phyloP scores from a whole-genome alignment of 2,888 invertebrate species.

The Lagria hirta region DNA sequence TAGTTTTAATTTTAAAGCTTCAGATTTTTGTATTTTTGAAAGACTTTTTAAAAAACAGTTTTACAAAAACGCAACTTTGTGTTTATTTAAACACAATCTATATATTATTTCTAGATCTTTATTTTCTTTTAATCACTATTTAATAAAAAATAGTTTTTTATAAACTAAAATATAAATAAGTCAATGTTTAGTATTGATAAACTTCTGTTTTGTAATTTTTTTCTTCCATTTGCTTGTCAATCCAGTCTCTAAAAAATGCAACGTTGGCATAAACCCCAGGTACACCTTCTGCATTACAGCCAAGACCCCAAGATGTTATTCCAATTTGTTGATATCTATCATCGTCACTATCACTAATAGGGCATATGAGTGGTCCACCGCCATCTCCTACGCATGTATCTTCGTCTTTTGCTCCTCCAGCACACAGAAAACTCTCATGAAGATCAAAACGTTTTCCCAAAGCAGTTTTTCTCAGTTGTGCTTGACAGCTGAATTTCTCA shows the following conservation, averaged over 20 bases:
- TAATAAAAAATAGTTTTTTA: constrained; percentile 9
- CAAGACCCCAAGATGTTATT: constrained; percentile 83
- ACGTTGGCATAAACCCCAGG: constrained; percentile 79
- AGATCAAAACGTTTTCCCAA: constrained; percentile 66
- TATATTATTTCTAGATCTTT: too few relatives aligned
- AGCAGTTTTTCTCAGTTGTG: constrained; percentile 62
- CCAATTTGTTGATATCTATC: constrained; percentile 73
- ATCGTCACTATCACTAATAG: constrained; percentile 56
- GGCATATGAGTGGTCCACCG: constrained; percentile 38
- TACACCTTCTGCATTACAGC: constrained; percentile 66
- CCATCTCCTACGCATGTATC: constrained; percentile 64
- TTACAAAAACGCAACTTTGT: too few relatives aligned
- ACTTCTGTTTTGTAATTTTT: constrained; percentile 35
- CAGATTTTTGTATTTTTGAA: too few relatives aligned
- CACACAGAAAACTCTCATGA: constrained; percentile 73
- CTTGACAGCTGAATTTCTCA: constrained; percentile 61
- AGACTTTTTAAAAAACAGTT: too few relatives aligned
- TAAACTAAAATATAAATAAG: neutral
- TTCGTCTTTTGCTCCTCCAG: constrained; percentile 72
- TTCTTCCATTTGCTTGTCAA: constrained; percentile 48
- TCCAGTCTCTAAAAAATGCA: constrained; percentile 66
- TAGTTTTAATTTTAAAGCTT: too few relatives aligned
- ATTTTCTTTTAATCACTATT: too few relatives aligned
- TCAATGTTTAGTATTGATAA: constrained; percentile 31
- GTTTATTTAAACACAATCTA: too few relatives aligned